Evolutionary conservation across 2,797 vertebrate genomes (phyloP), one percentile per base, ranked within the genome.

Genomic region (Apogon hyalosoma): DNA sequence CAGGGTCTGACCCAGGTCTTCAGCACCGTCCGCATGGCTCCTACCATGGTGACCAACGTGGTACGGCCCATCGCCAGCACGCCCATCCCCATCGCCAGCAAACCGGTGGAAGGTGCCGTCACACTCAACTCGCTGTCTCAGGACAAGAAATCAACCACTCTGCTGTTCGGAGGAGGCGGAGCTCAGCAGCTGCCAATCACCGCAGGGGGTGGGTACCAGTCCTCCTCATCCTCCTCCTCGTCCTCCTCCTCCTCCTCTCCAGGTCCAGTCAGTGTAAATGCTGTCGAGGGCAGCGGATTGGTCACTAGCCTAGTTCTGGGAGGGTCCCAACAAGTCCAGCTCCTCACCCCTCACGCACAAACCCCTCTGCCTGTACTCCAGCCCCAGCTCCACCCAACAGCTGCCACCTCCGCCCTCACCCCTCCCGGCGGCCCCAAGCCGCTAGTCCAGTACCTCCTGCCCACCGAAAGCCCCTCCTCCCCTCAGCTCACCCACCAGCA

Each of bases 401-500:
- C 93, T 2, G 24, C 75, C 69, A 56, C 60, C 69, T 60, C 85
- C 76, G 93, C 87, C 33, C 91, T 67, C 87, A 90, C 72, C 12
- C 66, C 90, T 42, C 68, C 90, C 40, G 52, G 66, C 48, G 79
- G 66, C 11, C 67, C 84, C 77, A 89, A 90, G 75, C 86, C 92
- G 1, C 91, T 95, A 79, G 92, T 96, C 73, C 96, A 96, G 90
- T 96, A 96, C 90, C 91, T 96, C 85, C 91, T 96, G 77, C 94
- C 96, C 71, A 51, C 81, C 46, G 85, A 89, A 74, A 84, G 63
- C 80, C 87, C 90, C 51, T 82, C 91, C 41, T 79, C 90, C 79
- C 85, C 93, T 18, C 92, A 88, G 54, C 90, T 90, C 68, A 81
- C 86, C 63, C 89, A 87, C 63, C 92, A 92, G 79, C 88, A 88